Base-by-base conservation (phyloP, 53 echinoderm and acorn worm species). In the Zoroaster sp. region DNA sequence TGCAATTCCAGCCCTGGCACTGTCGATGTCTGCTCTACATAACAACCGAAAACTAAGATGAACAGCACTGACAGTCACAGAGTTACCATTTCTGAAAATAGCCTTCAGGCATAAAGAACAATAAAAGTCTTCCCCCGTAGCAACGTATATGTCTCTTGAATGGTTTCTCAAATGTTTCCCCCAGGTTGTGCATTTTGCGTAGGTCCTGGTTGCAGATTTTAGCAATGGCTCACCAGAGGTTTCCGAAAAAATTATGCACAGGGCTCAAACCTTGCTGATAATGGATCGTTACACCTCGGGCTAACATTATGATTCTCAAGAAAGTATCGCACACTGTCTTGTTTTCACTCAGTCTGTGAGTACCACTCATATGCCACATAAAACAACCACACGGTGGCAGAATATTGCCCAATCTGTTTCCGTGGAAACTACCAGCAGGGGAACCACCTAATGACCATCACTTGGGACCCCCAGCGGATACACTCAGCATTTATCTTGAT, bases 351-450 rank as follows among this genome's bases (percentile, higher is more conserved):
- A 28, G 63, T n/a, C n/a, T n/a, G n/a, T n/a, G n/a, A n/a, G n/a
- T n/a, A n/a, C 63, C 30, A 59, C 63, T 59, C 63, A 0, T 25
- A 59, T 11, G 21, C 63, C 10, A 9, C 9, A 9, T 10, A 59
- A 53, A 59, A 59, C 10, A 59, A 7, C 7, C 7, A 28, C 21
- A 25, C 0, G 6, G 23, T 59, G 9, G 63, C 63, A 25, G 63
- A 59, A 59, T 28, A 28, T 59, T 25, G 63, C 63, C 63, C 28
- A 8, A 28, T 59, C 21, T 11, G 63, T 59, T 59, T 59, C 81
- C 81, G 31, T 44, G 68, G 81, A 21, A 81, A 81, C 81, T 66
- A 30, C 66, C 67, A 37, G 15, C 38, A 23, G 8, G 81, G 81
- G 81, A 66, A 36, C 34, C 32, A 30, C 21, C 81, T 81, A 81